Percentiles rank a stretch among this genome's conserved stretches.
Evolutionary conservation across 2,113 vertebrate genomes (phyloP).

Genomic region (Elaphurus davidianus): DNA sequence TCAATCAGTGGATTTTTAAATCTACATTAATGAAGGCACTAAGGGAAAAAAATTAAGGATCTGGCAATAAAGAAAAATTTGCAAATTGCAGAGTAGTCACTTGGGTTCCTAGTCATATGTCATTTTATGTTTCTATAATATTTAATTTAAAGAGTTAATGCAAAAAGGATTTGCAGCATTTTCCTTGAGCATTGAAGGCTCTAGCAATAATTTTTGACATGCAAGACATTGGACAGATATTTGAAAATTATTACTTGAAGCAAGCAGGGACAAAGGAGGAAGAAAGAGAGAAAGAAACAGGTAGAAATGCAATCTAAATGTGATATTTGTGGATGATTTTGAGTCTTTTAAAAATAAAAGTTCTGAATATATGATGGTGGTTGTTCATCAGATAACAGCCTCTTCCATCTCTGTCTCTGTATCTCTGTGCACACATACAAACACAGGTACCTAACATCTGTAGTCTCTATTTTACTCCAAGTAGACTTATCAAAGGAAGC

Average conservation of each 20-base stretch:
- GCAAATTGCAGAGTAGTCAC: slow-evolving; percentile 39
- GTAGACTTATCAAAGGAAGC: background rate
- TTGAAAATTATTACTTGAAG: background rate
- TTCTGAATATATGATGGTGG: background rate
- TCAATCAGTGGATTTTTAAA: slow-evolving; percentile 55
- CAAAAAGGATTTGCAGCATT: background rate
- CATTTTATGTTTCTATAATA: slow-evolving; percentile 1
- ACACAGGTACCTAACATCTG: background rate
- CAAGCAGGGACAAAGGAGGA: background rate
- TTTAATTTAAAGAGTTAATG: slow-evolving; percentile 63
- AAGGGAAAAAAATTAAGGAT: slow-evolving; percentile 43
- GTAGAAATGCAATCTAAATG: background rate
- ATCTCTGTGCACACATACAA: background rate
- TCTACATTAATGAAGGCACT: slow-evolving; percentile 23
- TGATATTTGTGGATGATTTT: background rate
- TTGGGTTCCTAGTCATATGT: background rate
- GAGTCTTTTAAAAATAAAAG: background rate
- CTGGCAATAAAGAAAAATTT: slow-evolving; percentile 51
- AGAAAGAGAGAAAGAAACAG: background rate
- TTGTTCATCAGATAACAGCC: background rate
- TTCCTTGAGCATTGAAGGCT: background rate
- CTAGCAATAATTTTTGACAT: background rate
- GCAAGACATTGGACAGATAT: background rate
- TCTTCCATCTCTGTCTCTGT: background rate
- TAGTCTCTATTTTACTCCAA: background rate